phyloP scores from a whole-genome alignment of 2,797 vertebrate genomes.

The Sardinella longiceps region DNA sequence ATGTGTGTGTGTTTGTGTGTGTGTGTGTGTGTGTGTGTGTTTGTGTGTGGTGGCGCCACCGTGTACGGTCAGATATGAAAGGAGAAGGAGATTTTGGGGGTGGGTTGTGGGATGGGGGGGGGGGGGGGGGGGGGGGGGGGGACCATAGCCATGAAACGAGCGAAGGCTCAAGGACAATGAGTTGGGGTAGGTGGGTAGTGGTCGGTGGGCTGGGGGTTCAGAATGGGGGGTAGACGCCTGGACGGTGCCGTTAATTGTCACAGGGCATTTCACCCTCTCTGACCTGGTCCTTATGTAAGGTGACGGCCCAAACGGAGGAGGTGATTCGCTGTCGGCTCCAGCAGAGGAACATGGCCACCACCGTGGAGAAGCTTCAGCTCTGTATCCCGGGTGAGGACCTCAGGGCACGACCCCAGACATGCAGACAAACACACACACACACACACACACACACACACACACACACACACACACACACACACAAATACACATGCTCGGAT shows the following conservation, averaged over 20 bases:
- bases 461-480: too few relatives aligned
- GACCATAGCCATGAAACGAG: slow-evolving; percentile 41
- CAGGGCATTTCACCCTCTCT: slow-evolving; percentile 49
- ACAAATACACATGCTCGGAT: too few relatives aligned
- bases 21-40: neutral
- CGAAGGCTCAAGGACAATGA: slow-evolving; percentile 34
- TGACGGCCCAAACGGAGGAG: slow-evolving; percentile 90
- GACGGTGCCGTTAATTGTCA: slow-evolving; percentile 60
- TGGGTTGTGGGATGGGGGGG: too few relatives aligned
- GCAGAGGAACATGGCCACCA: slow-evolving; percentile 95
- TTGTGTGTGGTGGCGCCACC: neutral
- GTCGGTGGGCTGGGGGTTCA: too few relatives aligned
- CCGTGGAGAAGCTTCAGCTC: slow-evolving; percentile 93
- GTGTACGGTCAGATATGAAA: neutral
- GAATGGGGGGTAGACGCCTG: slow-evolving; percentile 28
- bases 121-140: slow-evolving; percentile 28
- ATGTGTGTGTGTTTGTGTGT: neutral
- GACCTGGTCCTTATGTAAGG: slow-evolving; percentile 74
- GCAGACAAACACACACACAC: neutral
- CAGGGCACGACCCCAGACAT: neutral
- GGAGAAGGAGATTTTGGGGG: neutral
- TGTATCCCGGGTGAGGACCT: slow-evolving; percentile 89
- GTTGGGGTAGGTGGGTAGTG: neutral
- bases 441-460: neutral
- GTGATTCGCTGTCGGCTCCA: slow-evolving; percentile 93